Base-by-base conservation (phyloP, 2,113 vertebrate genomes). In the Formicarius rufipectus region DNA sequence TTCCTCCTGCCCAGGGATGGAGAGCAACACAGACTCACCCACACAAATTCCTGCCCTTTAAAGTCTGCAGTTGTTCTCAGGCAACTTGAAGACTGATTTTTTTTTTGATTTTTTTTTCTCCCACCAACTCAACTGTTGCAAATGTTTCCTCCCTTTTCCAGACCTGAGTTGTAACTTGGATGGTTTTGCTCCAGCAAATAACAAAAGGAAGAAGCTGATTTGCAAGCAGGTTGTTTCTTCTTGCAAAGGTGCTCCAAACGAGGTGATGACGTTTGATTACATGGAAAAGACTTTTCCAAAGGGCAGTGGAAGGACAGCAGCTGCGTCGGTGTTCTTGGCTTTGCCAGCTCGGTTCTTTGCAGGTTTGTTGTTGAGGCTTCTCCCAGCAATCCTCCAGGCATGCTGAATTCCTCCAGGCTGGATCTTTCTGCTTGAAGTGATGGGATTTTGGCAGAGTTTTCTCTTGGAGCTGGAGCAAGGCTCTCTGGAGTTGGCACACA, bases 181-280 rank as follows among this genome's bases (percentile, higher is more conserved):
- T 20, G 49, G 0, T 68, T 94, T 84, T 24, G 10, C 50, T 78
- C 37, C 71, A 42, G 85, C 49, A 58, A 64, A 49, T 3, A 55
- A 55, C 28, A 20, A 44, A 50, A 76, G 0, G 15, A 72, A 69
- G 66, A 3, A 35, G 69, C 37, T 50, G 62, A 31, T 81, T 53
- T 6, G 14, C 66, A 66, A 8, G 37, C 35, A 27, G 47, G 68
- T 19, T 6, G 42, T 23, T 11, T 1, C 64, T 66, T 28, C 55
- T 67, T 59, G 50, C 73, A 44, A 0, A 0, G 12, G 2, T 14
- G 63, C 25, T 88, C 76, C 53, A 22, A 39, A 16, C 0, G 0
- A 67, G 35, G 20, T 1, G 2, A 9, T 40, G 80, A n/a, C 2
- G 3, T 68, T 78, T 0, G 5, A 20, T 35, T 49, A 60, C 0